These are phyloP conservation scores for Neuroscelio doddi DNA, from an alignment of 2,888 invertebrate genomes.

Conservation along the genomic window DNA sequence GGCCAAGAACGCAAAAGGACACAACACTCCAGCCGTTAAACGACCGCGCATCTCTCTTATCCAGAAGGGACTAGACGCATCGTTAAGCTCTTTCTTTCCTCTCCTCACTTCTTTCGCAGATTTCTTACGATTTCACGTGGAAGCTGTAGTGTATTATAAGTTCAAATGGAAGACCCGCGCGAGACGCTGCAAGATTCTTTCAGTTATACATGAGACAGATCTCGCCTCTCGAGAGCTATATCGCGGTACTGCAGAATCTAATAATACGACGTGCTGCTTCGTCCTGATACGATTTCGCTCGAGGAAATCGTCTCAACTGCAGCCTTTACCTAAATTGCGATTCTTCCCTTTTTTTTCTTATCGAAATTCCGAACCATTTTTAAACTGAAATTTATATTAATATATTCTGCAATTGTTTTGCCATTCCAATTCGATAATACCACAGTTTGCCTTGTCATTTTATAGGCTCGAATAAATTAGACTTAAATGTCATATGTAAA, in stretches of 20 bases:
- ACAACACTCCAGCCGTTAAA: constrained; percentile 15
- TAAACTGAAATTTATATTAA: no score
- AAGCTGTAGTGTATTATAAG: constrained; percentile 22
- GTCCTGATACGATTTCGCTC: constrained; percentile 13
- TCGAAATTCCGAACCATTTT: no score
- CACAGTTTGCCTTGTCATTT: no score
- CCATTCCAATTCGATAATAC: no score
- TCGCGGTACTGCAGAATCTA: constrained; percentile 21
- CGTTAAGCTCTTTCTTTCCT: constrained; percentile 27
- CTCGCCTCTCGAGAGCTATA: constrained; percentile 32
- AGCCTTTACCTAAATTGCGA: constrained; percentile 17
- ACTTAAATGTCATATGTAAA: no score
- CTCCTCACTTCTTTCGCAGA: neutral
- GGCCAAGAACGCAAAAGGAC: constrained; percentile 20
- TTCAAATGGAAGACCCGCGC: constrained; percentile 15
- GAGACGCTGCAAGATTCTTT: constrained; percentile 18
- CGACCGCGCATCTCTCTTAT: neutral
- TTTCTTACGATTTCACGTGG: constrained; percentile 13
- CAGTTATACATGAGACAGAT: constrained; percentile 27
- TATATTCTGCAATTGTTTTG: no score
- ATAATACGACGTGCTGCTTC: constrained; percentile 22
- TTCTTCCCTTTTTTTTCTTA: constrained; percentile 2
- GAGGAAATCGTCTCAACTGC: constrained; percentile 10
- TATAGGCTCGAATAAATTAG: no score
- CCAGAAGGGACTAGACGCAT: constrained; percentile 23